Conservation (phyloP, 2,113 vertebrate genomes). For the Prunella himalayana region DNA sequence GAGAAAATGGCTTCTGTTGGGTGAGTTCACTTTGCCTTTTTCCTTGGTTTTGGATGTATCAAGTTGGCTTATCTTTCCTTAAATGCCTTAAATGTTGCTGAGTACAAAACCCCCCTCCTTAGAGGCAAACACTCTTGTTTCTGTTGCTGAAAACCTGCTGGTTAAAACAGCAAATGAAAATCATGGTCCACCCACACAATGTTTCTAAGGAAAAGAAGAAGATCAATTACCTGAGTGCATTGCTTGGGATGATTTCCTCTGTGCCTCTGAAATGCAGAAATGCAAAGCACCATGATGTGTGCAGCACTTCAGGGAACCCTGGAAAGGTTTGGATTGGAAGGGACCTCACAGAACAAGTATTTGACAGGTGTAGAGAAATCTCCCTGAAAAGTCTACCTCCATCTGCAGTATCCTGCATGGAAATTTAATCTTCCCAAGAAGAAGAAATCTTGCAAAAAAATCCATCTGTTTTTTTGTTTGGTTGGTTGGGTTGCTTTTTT, state of each 20-base stretch:
- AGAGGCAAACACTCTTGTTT: neutral
- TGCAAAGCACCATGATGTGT: neutral
- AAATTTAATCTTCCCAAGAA: neutral
- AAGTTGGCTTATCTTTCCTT: neutral
- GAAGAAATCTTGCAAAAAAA: neutral
- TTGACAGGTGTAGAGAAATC: neutral
- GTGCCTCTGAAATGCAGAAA: neutral
- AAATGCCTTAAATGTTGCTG: neutral
- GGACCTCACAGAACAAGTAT: neutral
- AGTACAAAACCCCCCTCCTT: neutral
- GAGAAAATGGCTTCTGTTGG: neutral
- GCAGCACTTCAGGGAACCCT: neutral
- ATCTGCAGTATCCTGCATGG: neutral
- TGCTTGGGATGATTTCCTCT: neutral
- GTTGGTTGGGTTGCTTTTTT: neutral
- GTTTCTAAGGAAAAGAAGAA: neutral
- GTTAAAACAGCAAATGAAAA: neutral
- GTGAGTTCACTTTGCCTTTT: neutral
- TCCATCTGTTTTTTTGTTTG: too few species aligned
- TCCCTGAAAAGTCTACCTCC: neutral
- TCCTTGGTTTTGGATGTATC: neutral
- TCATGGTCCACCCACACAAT: accelerated
- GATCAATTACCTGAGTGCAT: neutral
- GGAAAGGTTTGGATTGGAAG: neutral
- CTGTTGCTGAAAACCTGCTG: neutral